A percentile compares a stretch with the other conserved stretches of the same genome.
Evolutionary conservation across 2,888 invertebrate species (phyloP).

Genomic region (Cremastobaeus sp.): DNA sequence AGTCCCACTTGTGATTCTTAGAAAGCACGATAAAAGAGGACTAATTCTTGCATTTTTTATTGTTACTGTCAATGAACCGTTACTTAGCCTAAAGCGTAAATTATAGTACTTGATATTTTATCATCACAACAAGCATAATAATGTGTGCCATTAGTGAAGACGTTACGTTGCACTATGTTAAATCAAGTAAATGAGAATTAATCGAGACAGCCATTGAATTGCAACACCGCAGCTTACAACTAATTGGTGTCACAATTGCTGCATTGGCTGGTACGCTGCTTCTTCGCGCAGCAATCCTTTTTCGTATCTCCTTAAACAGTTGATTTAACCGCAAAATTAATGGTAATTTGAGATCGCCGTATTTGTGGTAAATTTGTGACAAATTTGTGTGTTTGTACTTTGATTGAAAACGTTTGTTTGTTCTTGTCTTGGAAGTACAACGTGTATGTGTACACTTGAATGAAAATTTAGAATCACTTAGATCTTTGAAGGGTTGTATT

Average conservation of each 20-base stretch:
- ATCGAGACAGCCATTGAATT: constrained; percentile 7
- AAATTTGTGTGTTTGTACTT: constrained; percentile 27
- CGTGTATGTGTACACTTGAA: constrained; percentile 11
- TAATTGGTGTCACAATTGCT: constrained; percentile 8
- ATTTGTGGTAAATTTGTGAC: constrained; percentile 29
- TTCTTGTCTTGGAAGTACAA: not conserved
- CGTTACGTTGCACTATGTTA: constrained; percentile 8
- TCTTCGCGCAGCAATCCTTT: too few relatives aligned
- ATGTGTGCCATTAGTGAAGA: constrained; percentile 24
- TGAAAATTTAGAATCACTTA: constrained; percentile 19
- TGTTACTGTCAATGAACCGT: constrained; percentile 36
- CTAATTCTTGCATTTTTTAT: constrained; percentile 37
- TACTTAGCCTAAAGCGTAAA: constrained; percentile 28
- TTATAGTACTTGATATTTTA: constrained; percentile 28
- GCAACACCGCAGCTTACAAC: constrained; percentile 7
- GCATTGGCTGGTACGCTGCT: not conserved
- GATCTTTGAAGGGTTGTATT: constrained; percentile 16
- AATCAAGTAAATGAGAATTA: constrained; percentile 11
- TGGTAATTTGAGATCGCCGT: constrained; percentile 3
- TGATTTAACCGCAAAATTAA: not conserved
- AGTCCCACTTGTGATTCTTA: constrained; percentile 18
- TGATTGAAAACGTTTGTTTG: constrained; percentile 16
- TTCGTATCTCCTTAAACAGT: too few relatives aligned
- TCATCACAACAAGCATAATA: constrained; percentile 26
- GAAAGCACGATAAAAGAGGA: constrained; percentile 23